phyloP scores from a whole-genome alignment of 1,140 invertebrate genomes.

The Trachymyrmex cornetzi region DNA sequence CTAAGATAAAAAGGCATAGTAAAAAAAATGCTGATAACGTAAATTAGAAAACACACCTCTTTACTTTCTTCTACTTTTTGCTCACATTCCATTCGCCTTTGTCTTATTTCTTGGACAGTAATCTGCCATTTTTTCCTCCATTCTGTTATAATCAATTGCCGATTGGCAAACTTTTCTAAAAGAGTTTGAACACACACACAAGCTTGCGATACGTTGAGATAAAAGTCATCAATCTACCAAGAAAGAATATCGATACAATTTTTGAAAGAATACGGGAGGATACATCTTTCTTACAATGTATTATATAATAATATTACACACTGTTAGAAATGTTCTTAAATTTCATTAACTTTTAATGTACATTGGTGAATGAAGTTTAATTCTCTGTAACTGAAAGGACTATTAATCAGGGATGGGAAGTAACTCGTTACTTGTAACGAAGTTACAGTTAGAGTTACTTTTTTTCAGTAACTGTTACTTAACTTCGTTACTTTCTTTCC shows the following conservation, averaged over 20 bases:
- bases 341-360: no score
- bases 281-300: no score
- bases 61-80: conserved; percentile 91
- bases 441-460: no score
- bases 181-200: conserved; percentile 90
- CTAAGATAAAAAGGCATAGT: neutral
- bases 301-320: neutral
- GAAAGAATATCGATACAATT: conserved; percentile 72
- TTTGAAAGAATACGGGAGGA: no score
- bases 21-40: neutral
- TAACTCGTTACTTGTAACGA: no score
- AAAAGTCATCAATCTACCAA: conserved; percentile 90
- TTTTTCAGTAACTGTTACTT: no score
- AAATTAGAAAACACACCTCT: conserved; percentile 87
- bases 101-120: conserved; percentile 89
- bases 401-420: no score
- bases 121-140: conserved; percentile 91
- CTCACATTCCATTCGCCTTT: conserved; percentile 90
- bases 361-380: no score
- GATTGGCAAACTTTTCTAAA: conserved; percentile 90
- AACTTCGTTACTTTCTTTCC: no score
- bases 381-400: no score
- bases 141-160: conserved; percentile 89
- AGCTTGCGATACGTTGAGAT: conserved; percentile 91
- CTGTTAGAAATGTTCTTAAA: no score